Evolutionary conservation across 1,140 invertebrate species (phyloP).

Genomic region (Agrypnia vestita): DNA sequence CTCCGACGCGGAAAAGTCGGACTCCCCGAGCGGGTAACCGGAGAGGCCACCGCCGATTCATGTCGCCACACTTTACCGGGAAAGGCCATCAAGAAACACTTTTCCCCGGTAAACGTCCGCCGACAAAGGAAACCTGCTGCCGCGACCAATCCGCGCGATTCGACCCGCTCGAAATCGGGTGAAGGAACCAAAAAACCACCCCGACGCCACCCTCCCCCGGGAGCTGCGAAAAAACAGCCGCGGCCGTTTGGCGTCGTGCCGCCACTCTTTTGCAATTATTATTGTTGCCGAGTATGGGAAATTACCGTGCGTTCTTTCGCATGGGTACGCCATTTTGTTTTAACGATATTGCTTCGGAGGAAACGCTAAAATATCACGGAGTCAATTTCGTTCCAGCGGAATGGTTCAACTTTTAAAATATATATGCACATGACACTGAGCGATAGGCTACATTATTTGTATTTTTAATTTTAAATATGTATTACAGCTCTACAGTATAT

Average conservation of each 20-base stretch:
- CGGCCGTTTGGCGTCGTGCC: not conserved
- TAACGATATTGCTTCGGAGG: conserved; percentile 21
- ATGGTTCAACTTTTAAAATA: too few relatives aligned
- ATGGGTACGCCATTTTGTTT: conserved; percentile 31
- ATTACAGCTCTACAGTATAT: too few relatives aligned
- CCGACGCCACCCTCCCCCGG: not conserved
- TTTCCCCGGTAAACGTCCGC: conserved; percentile 30
- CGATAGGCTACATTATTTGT: too few relatives aligned
- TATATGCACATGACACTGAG: too few relatives aligned
- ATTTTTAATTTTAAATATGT: too few relatives aligned
- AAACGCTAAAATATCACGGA: conserved; percentile 8
- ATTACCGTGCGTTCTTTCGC: conserved; percentile 28
- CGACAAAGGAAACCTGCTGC: conserved; percentile 40
- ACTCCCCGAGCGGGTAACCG: conserved; percentile 25
- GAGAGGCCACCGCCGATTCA: conserved; percentile 31
- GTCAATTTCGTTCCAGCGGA: too few relatives aligned
- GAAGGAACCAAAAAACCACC: not conserved
- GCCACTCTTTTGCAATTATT: not conserved
- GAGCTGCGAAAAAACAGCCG: not conserved
- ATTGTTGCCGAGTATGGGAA: conserved; percentile 7
- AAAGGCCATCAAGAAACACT: conserved; percentile 39
- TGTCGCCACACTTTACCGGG: conserved; percentile 30
- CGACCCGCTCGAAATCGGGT: not conserved
- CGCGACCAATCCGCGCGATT: not conserved
- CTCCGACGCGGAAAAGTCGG: conserved; percentile 13